Evolutionary conservation across 2,113 vertebrate genomes (phyloP).

Genomic region (Elephas maximus): DNA sequence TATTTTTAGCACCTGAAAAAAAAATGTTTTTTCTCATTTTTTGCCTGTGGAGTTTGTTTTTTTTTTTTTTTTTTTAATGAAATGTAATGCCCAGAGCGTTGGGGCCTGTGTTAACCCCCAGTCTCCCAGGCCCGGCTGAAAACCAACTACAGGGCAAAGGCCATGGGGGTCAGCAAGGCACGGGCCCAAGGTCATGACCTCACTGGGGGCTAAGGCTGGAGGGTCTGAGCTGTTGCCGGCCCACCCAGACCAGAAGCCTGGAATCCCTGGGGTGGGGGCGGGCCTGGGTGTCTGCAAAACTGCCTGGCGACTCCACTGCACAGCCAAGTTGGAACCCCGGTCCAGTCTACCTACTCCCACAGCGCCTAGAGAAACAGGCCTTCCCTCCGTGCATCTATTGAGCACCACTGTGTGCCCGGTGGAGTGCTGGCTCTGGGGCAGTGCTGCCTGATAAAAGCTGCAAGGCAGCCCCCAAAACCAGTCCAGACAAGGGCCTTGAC

Average conservation of each 20-base stretch:
- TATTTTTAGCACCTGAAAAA: slow-evolving; percentile 89
- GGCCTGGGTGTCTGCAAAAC: neutral
- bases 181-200: accelerated
- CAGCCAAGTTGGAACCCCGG: accelerated
- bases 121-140: neutral
- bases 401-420: too few species aligned
- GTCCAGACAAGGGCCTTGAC: neutral
- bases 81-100: slow-evolving; percentile 48
- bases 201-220: accelerated
- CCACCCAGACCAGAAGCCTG: too few species aligned
- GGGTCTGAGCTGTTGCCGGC: neutral
- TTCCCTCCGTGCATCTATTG: accelerated
- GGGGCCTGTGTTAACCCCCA: slow-evolving; percentile 51
- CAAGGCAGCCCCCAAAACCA: neutral
- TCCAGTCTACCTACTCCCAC: too few species aligned
- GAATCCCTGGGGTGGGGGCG: accelerated
- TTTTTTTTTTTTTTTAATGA: neutral
- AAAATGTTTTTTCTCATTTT: neutral
- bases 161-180: neutral
- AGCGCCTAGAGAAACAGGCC: accelerated
- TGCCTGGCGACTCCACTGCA: accelerated
- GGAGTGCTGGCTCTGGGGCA: neutral
- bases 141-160: neutral
- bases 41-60: slow-evolving; percentile 15
- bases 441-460: neutral